These are phyloP conservation scores for Heteractis magnifica DNA, from an alignment of 92 coral and sea anemone species.

Conservation along the genomic window DNA sequence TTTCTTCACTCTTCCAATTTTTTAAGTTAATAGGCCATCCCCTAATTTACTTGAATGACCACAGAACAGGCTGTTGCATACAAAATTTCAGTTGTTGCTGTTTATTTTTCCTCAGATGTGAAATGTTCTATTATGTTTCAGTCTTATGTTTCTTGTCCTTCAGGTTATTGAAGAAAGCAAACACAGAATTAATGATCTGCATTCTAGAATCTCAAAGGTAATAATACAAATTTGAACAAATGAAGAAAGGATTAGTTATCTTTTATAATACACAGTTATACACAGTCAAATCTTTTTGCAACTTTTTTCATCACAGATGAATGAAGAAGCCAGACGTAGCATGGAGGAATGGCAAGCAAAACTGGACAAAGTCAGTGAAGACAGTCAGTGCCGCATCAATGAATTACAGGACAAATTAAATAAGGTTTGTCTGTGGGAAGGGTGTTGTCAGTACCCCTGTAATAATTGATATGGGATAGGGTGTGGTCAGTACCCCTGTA, in stretches of 20 bases:
- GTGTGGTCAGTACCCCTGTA: not conserved
- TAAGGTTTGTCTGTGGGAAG: slow-evolving; percentile 41
- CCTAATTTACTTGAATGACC: no score
- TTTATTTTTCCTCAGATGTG: slow-evolving; percentile 28
- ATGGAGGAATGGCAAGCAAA: slow-evolving; percentile 85
- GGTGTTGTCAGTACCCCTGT: not conserved
- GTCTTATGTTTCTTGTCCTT: not conserved
- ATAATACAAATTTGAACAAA: not conserved
- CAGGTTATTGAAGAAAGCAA: slow-evolving; percentile 75
- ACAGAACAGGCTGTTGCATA: no score
- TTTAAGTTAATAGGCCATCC: not conserved
- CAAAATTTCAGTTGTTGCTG: not conserved
- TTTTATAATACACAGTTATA: no score
- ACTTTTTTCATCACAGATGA: slow-evolving; percentile 48
- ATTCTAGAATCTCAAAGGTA: slow-evolving; percentile 80
- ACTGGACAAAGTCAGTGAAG: slow-evolving; percentile 78
- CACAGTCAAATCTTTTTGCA: no score
- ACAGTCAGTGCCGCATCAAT: slow-evolving; percentile 69
- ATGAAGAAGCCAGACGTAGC: slow-evolving; percentile 85
- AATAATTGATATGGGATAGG: not conserved
- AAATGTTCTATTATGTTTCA: no score
- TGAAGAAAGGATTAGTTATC: not conserved
- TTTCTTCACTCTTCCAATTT: not conserved
- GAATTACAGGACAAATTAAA: slow-evolving; percentile 71
- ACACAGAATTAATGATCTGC: slow-evolving; percentile 71